Conservation (phyloP, 2,113 vertebrate genomes). For the Meles meles region DNA sequence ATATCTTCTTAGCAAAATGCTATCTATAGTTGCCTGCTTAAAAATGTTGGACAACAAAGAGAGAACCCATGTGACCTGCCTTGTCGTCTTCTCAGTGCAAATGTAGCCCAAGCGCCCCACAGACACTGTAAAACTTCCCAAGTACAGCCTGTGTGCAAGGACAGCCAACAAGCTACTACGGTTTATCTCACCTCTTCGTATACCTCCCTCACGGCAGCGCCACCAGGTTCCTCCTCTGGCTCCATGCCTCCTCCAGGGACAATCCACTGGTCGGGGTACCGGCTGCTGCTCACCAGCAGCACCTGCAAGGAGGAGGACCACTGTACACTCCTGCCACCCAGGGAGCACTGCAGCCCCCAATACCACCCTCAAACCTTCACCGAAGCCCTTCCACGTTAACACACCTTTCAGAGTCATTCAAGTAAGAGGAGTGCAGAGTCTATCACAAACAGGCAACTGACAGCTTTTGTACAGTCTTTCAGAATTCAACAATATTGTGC, state of each 20-base stretch:
- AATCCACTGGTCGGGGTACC: conserved; percentile 94
- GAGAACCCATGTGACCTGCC: neutral
- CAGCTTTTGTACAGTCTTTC: neutral
- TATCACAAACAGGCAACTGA: neutral
- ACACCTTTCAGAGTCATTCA: neutral
- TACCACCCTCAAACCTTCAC: neutral
- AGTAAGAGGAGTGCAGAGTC: neutral
- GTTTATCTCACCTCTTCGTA: conserved; percentile 90
- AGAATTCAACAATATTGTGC: neutral
- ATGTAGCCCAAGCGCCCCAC: neutral
- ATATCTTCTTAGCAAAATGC: neutral
- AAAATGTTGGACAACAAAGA: neutral
- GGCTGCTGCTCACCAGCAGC: conserved; percentile 92
- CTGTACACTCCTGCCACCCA: rapidly evolving
- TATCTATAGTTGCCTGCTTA: neutral
- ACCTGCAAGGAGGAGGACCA: conserved; percentile 79
- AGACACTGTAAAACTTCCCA: neutral
- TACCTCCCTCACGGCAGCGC: conserved; percentile 91
- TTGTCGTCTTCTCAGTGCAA: neutral
- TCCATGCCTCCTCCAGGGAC: conserved; percentile 95
- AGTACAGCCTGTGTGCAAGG: neutral
- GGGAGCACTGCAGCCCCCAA: no score
- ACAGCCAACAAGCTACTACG: neutral
- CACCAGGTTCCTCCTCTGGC: conserved; percentile 91
- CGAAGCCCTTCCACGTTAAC: neutral